Base-by-base conservation (phyloP, 2,888 invertebrate genomes). In the Spisula subtruncata region DNA sequence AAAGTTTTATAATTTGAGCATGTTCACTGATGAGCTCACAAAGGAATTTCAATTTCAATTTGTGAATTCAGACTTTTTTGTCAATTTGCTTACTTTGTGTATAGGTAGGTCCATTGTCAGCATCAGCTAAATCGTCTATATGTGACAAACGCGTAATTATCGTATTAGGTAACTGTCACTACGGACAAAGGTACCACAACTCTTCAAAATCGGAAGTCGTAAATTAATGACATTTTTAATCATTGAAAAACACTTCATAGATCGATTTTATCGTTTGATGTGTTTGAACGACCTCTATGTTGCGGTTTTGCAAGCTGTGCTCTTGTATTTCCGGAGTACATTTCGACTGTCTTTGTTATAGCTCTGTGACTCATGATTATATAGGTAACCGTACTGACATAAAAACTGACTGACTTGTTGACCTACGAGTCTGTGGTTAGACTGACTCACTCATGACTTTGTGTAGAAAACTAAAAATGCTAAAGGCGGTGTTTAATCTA, bases 311-410 rank as follows among this genome's bases (percentile, higher is more conserved):
- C 35, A 8, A 2, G n/a, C 25, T 32, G 18, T 32, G 16, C 10
- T 35, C 35, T 0, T 75, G n/a, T n/a, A 75, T 75, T 75, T 75
- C 75, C 75, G 75, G 75, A 16, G 75, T 75, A 16, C 32, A 75
- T 41, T 75, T 75, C 25, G 10, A 32, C 32, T 16, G 35, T 12
- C 75, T 75, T 75, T 75, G 75, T 75, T 75, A 16, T 18, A 75
- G 32, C 0, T 14, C 75, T 16, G 25, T 75, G 75, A 75, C 75
- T 75, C 29, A 75, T 41, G n/a, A n/a, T n/a, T n/a, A 41, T 35
- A 25, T 35, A 32, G 71, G 29, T 32, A 14, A 71, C 29, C 75
- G 18, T 16, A 75, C 32, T 32, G 75, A 75, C 35, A 66, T 66
- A 66, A 56, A 66, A 66, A 66, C 25, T 25, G 0, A 20, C 54